phyloP scores from a whole-genome alignment of 2,888 invertebrate genomes.

The Drosophila kuntzei region DNA sequence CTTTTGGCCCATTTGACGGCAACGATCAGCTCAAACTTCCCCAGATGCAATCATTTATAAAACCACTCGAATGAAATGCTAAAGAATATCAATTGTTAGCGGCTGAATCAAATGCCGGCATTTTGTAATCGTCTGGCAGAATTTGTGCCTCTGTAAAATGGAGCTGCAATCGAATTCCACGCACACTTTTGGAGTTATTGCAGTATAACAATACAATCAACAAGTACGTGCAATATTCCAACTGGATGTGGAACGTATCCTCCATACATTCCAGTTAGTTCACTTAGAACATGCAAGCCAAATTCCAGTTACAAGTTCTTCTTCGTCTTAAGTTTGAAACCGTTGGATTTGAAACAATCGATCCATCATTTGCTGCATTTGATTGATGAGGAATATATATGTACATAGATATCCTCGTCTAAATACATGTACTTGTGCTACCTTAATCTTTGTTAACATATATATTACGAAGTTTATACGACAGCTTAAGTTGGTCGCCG shows the following conservation, averaged over 20 bases:
- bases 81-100: constrained; percentile 11
- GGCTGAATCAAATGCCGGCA: constrained; percentile 37
- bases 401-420: neutral
- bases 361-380: neutral
- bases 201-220: neutral
- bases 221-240: constrained; percentile 10
- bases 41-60: neutral
- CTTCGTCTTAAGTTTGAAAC: neutral
- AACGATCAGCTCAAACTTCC: neutral
- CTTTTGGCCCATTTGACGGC: constrained; percentile 12
- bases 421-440: neutral
- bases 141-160: neutral
- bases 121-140: constrained; percentile 25
- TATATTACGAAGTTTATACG: neutral
- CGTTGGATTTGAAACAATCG: neutral
- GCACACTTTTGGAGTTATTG: neutral
- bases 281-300: neutral
- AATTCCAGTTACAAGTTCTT: neutral
- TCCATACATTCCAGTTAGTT: constrained; percentile 7
- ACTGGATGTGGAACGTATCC: constrained; percentile 18
- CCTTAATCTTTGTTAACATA: neutral
- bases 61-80: neutral
- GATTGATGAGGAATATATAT: neutral
- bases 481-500: neutral
- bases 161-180: neutral